Evolutionary conservation across 1,140 invertebrate species (phyloP).

Genomic region (Octopus bimaculoides): DNA sequence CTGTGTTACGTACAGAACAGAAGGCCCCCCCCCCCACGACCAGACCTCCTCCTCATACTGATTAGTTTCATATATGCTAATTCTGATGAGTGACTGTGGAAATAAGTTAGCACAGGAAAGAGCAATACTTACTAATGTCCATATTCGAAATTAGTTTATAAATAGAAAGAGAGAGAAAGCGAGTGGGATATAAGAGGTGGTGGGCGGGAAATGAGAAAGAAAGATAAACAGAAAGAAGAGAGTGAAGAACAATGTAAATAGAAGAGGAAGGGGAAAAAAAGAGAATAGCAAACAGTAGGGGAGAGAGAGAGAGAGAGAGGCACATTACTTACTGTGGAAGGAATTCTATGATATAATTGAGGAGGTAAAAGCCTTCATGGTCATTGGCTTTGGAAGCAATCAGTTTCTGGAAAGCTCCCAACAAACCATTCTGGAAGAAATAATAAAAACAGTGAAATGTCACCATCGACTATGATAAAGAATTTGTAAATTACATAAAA

Average conservation of each 20-base stretch:
- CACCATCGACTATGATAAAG: no score
- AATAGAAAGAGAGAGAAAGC: no score
- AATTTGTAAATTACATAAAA: no score
- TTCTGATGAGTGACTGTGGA: no score
- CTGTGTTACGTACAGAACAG: no score
- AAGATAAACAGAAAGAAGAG: neutral
- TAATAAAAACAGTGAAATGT: conserved; percentile 18
- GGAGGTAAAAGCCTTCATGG: conserved; percentile 90
- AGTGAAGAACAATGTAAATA: neutral
- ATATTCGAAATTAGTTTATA: no score
- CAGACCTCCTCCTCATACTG: no score
- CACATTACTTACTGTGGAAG: conserved; percentile 67
- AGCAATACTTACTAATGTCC: no score
- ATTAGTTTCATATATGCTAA: no score
- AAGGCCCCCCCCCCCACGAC: no score
- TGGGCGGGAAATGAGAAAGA: conserved; percentile 17
- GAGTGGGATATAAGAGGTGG: no score
- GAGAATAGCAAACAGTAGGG: neutral
- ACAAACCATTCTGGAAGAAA: conserved; percentile 71
- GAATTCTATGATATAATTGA: conserved; percentile 80
- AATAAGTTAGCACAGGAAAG: no score
- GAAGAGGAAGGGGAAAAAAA: neutral
- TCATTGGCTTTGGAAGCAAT: conserved; percentile 94
- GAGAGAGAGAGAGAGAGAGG: neutral
- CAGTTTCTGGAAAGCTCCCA: conserved; percentile 95